Evolutionary conservation across 2,888 invertebrate genomes (phyloP).

Genomic region (Syrphus vitripennis): DNA sequence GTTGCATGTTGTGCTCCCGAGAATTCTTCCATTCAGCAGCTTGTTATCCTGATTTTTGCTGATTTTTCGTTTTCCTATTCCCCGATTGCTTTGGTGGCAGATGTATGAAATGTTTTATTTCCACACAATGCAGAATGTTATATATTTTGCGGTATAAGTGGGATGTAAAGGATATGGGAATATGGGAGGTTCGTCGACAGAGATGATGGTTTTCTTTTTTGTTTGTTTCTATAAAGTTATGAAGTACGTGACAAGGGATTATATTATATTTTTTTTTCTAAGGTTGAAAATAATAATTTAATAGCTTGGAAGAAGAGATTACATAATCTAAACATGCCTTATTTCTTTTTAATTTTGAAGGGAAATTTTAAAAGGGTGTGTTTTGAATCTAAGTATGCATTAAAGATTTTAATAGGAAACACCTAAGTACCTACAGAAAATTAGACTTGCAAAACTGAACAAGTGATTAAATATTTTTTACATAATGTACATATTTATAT

Average conservation of each 20-base stretch:
- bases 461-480: no score
- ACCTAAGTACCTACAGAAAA: no score
- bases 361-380: no score
- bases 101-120: conserved; percentile 68
- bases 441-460: no score
- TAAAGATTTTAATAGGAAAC: no score
- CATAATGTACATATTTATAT: no score
- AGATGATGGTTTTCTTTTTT: conserved; percentile 4
- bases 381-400: no score
- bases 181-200: background rate
- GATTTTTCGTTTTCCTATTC: conserved; percentile 27
- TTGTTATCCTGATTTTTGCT: conserved; percentile 66
- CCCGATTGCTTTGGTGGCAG: conserved; percentile 43
- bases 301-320: background rate
- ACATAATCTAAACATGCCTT: no score
- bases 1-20: conserved; percentile 36
- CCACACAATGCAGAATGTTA: conserved; percentile 10
- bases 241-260: conserved; percentile 59
- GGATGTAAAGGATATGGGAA: background rate
- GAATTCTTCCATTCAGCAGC: conserved; percentile 53
- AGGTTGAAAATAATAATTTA: background rate
- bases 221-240: conserved; percentile 59
- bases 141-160: background rate
- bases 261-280: conserved; percentile 6
- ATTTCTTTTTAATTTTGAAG: no score